Evolutionary conservation across 2,797 vertebrate genomes (phyloP).

Genomic region (Pseudocheirus occidentalis): DNA sequence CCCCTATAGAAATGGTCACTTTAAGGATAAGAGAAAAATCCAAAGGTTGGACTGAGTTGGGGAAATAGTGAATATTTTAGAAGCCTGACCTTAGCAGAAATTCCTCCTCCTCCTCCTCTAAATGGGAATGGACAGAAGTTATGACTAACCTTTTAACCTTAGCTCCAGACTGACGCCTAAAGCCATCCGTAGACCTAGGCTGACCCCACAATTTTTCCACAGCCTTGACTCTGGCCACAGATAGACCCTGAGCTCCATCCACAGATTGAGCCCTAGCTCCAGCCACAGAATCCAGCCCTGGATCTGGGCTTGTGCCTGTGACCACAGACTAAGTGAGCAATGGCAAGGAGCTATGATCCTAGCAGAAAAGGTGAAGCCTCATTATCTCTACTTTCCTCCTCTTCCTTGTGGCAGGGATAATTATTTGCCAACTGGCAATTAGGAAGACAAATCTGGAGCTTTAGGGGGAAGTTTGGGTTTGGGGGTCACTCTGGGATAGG

Average conservation of each 20-base stretch:
- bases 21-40: not conserved
- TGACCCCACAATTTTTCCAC: not conserved
- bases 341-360: not conserved
- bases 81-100: not conserved
- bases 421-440: not conserved
- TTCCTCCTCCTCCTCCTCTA: not conserved
- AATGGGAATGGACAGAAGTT: not conserved
- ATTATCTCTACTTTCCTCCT: not conserved
- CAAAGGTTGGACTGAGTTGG: not conserved
- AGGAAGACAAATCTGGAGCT: not conserved
- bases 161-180: not conserved
- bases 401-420: not conserved
- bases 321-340: not conserved
- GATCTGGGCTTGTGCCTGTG: not conserved
- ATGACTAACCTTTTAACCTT: not conserved
- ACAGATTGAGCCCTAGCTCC: not conserved
- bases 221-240: not conserved
- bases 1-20: not conserved
- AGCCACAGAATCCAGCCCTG: not conserved
- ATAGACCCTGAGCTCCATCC: not conserved
- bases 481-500: not conserved
- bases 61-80: not conserved
- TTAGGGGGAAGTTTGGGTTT: not conserved
- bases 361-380: not conserved
- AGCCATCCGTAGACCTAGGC: not conserved